A percentile compares a stretch with the other conserved stretches of the same genome.
Conservation (phyloP, 2,113 vertebrate species). For the Sakesphorus luctuosus region DNA sequence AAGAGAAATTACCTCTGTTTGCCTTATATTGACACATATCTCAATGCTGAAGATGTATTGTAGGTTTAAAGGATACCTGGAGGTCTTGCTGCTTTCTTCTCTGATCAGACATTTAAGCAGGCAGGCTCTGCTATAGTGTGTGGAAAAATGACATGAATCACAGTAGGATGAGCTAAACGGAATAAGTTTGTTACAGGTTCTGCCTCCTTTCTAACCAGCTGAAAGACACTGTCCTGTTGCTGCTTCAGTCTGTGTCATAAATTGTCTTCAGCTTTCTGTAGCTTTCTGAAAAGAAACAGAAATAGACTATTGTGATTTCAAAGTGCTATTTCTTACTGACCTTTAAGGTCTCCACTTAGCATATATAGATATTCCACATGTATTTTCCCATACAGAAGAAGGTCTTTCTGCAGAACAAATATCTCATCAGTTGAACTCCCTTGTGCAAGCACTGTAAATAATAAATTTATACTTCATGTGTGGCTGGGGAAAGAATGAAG, state of each 20-base stretch:
- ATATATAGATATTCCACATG: neutral
- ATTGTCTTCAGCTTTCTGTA: neutral
- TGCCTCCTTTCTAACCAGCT: neutral
- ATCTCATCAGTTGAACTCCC: conserved; percentile 39
- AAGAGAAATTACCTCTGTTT: neutral
- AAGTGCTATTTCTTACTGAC: conserved; percentile 3
- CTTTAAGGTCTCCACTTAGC: conserved; percentile 11
- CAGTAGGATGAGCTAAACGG: accelerated
- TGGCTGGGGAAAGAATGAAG: conserved; percentile 23
- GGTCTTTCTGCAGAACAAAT: conserved; percentile 20
- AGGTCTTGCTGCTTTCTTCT: neutral
- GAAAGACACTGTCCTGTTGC: neutral
- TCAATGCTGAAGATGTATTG: neutral
- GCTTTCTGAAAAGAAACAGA: conserved; percentile 3
- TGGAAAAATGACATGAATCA: neutral
- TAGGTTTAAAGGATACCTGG: neutral
- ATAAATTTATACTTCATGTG: conserved; percentile 46
- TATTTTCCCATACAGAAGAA: conserved; percentile 41
- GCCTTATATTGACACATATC: neutral
- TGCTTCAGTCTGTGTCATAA: neutral
- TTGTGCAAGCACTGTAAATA: conserved; percentile 48
- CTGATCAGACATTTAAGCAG: neutral
- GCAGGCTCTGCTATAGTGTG: accelerated
- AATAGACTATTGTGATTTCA: neutral
- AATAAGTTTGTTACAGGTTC: neutral